Evolutionary conservation across 1,140 invertebrate genomes (phyloP).

Genomic region (Anthonomus grandis): DNA sequence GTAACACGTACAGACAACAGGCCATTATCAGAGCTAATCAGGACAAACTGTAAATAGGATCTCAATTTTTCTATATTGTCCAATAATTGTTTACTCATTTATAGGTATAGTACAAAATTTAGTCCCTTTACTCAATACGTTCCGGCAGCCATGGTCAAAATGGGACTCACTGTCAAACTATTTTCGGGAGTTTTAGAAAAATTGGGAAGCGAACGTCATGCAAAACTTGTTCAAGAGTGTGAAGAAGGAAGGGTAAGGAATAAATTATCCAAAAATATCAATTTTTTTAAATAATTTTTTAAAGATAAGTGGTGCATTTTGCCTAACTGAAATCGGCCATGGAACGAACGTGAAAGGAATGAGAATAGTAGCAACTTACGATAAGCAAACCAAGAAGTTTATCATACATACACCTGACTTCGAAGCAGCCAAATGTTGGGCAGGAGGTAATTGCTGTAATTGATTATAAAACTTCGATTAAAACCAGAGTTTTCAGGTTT

Average conservation of each 20-base stretch:
- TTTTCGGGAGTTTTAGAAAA: conserved; percentile 11
- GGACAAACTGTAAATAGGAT: neutral
- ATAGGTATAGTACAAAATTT: conserved; percentile 9
- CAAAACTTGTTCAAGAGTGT: neutral
- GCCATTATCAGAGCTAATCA: conserved; percentile 47
- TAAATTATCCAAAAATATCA: neutral
- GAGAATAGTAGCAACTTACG: conserved; percentile 85
- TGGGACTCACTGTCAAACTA: conserved; percentile 6
- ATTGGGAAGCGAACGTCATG: conserved; percentile 8
- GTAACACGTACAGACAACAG: conserved; percentile 61
- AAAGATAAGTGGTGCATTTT: conserved; percentile 75
- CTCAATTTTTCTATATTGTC: neutral
- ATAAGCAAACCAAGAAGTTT: conserved; percentile 72
- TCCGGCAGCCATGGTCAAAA: neutral
- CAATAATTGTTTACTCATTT: too few species aligned
- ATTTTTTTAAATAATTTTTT: neutral
- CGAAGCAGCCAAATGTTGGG: conserved; percentile 94
- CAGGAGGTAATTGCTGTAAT: conserved; percentile 57
- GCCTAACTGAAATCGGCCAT: conserved; percentile 89
- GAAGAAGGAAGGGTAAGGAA: conserved; percentile 60
- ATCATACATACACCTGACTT: conserved; percentile 88
- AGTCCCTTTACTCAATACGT: neutral
- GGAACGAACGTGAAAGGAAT: conserved; percentile 90
- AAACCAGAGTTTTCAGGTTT: conserved; percentile 48
- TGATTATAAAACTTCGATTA: neutral